Base-by-base conservation (phyloP, 2,113 vertebrate species). In the Hylia prasina region DNA sequence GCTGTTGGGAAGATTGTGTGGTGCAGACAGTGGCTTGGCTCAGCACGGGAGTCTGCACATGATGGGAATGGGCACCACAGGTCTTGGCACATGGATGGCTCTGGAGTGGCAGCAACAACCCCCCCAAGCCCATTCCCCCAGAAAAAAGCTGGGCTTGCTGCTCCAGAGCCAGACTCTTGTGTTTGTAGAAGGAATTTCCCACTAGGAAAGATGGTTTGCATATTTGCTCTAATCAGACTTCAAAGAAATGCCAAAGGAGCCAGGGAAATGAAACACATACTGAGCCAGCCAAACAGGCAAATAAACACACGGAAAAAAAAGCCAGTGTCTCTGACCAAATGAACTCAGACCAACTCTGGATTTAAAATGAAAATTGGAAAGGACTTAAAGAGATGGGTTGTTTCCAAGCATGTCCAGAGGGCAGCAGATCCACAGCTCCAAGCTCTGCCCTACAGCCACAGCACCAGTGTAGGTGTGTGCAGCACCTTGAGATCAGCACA, bases 41-140 rank as follows among this genome's bases (percentile, higher is more conserved):
- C 9, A 0, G 24, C 0, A 0, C 37, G 16, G 25, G 30, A 51
- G 9, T 45, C 54, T 7, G 0, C 9, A 12, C 7, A 1, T 1
- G 19, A n/a, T 64, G 61, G 69, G 24, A 82, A 40, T 7, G n/a
- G 51, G 35, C 56, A 13, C 5, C 64, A 61, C 0, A 0, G 60
- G 50, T 71, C 42, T 61, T 70, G 91, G 72, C 30, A 37, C 33
- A 6, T n/a, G 19, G 15, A 0, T 7, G 30, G 47, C 53, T 69
- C 66, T 68, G 44, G 13, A 4, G 45, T 3, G 33, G 30, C 23
- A 85, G 39, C 1, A 7, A 23, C 23, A 27, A 3, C 1, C 4
- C 7, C 50, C 1, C 7, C 6, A 6, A 19, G 9, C 28, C 53
- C 4, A 1, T 27, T 75, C 22, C 22, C 44, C 25, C 0, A 3